Evolutionary conservation across 2,113 vertebrate species (phyloP).

Genomic region (Megaptera novaeangliae): DNA sequence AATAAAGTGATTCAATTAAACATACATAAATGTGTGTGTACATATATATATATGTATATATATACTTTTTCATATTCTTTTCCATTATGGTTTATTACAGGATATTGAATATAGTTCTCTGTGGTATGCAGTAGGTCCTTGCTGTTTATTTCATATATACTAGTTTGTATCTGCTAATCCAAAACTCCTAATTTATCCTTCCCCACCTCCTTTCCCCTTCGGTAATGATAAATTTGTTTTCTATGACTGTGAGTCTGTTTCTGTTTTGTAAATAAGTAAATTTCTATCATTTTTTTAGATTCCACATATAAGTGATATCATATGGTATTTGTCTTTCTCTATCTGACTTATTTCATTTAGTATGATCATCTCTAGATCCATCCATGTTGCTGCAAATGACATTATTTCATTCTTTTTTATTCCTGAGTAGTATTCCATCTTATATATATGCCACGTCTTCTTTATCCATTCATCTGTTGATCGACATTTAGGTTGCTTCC

Average conservation of each 20-base stretch:
- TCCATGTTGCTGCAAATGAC: neutral
- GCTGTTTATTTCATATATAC: neutral
- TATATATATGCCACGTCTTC: neutral
- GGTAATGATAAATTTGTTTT: neutral
- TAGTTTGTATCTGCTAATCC: neutral
- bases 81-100: neutral
- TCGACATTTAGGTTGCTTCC: neutral
- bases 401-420: neutral
- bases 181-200: neutral
- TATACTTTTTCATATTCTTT: neutral
- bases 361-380: neutral
- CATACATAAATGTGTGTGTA: neutral
- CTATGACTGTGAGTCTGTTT: neutral
- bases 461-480: neutral
- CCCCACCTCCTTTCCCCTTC: neutral
- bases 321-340: neutral
- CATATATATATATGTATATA: neutral
- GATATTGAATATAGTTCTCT: neutral
- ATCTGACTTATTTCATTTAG: neutral
- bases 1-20: neutral
- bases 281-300: neutral
- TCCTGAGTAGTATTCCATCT: neutral
- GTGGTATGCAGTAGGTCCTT: neutral
- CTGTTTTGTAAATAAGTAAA: neutral
- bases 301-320: neutral